phyloP scores from a whole-genome alignment of 2,113 vertebrate species.

The Ranitomeya variabilis region DNA sequence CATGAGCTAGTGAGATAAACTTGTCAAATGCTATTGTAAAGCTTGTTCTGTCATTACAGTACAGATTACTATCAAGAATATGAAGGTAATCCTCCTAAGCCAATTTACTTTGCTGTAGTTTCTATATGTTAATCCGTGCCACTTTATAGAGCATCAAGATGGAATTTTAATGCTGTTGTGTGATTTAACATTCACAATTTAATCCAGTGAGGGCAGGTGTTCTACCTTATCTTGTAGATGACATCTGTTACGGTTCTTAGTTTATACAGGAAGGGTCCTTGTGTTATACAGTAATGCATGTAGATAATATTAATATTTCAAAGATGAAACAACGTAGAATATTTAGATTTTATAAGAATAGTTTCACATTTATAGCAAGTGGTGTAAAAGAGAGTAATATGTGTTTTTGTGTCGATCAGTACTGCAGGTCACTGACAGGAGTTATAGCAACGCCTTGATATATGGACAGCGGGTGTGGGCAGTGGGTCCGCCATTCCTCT shows the following conservation, averaged over 20 bases:
- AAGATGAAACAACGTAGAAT: neutral
- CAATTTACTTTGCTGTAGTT: slow-evolving; percentile 27
- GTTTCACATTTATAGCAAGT: neutral
- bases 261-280: neutral
- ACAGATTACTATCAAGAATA: slow-evolving; percentile 41
- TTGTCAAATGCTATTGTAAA: slow-evolving; percentile 38
- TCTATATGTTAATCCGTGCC: slow-evolving; percentile 17
- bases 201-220: neutral
- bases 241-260: neutral
- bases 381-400: neutral
- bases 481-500: no score
- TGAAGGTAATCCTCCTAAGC: slow-evolving; percentile 40
- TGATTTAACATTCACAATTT: slow-evolving; percentile 10
- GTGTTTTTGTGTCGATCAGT: neutral
- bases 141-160: slow-evolving; percentile 5
- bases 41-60: slow-evolving; percentile 38
- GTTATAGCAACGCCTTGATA: neutral
- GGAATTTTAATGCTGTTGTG: slow-evolving; percentile 20
- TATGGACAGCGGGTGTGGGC: no score
- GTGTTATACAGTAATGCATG: neutral
- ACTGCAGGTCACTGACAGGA: neutral
- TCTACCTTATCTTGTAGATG: neutral
- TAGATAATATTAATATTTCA: neutral
- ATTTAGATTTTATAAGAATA: neutral
- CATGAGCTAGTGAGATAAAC: slow-evolving; percentile 34